A percentile compares a stretch with the other conserved stretches of the same genome.
Evolutionary conservation across 2,113 vertebrate species (phyloP).

Genomic region (Apteryx owenii): DNA sequence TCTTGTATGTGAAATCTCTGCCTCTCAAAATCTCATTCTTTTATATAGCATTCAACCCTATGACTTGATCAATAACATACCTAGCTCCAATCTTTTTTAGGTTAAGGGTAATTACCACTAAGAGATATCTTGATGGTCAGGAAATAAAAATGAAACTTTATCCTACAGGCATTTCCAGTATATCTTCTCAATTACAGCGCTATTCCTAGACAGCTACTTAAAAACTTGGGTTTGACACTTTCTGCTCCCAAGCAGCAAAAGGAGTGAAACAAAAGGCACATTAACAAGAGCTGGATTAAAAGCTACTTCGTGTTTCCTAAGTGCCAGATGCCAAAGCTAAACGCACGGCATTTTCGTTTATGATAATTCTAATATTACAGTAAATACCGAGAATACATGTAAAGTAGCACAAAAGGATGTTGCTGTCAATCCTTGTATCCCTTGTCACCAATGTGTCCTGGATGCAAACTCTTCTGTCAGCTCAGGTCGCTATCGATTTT

Average conservation of each 20-base stretch:
- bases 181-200: not conserved
- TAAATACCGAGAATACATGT: not conserved
- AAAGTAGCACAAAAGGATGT: rapidly evolving
- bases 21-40: not conserved
- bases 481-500: rapidly evolving
- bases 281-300: rapidly evolving
- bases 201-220: not conserved
- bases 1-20: not conserved
- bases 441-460: not conserved
- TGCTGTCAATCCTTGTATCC: not conserved
- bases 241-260: not conserved
- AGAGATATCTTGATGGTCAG: not conserved
- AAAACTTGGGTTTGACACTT: not conserved
- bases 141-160: not conserved
- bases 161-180: not conserved
- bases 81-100: not conserved
- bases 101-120: not conserved
- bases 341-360: not conserved
- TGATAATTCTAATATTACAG: not conserved
- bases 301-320: not conserved
- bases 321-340: not conserved
- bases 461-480: rapidly evolving
- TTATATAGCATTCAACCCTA: rapidly evolving
- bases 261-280: rapidly evolving
- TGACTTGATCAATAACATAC: not conserved